Base-by-base conservation (phyloP, 2,113 vertebrate genomes). In the Malaclemys terrapin region DNA sequence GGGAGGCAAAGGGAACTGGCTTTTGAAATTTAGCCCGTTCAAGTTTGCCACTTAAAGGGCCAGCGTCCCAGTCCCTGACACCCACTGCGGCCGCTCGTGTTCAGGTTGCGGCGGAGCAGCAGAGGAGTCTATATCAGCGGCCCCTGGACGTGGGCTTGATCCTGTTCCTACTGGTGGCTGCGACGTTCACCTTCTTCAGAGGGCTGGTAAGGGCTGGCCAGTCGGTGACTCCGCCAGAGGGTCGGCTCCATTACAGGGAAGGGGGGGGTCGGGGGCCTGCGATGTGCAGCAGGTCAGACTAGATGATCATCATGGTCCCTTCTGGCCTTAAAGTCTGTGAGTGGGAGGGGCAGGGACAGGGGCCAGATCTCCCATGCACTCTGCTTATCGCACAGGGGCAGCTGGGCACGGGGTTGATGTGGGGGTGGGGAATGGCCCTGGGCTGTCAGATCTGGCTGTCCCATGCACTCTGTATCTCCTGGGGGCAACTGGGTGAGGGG, bases 171-270 rank as follows among this genome's bases (percentile, higher is more conserved):
- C 45, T 98, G 38, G 97, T 98, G 6, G 96, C 98, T 3, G 98
- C 98, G 0, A 93, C 93, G 11, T 99, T 99, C 98, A 99, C 99
- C 5, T 52, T 99, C 92, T 99, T 99, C 96, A 98, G 99, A 96
- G 99, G 99, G 47, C 87, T 99, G 98, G 99, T 99, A 96, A 98
- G 98, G 38, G 94, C 54, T 5, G 29, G 85, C 50, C n/a, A 5
- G 65, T 8, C 8, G 19, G 65, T 38, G 17, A 72, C n/a, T 72
- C 35, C 8, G 65, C 65, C 17, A 6, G 16, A 20, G 65, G 35
- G 8, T 35, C 3, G 35, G 62, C 16, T 19, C 62, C 9, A 3
- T 4, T n/a, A 12, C 12, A 1, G 62, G 62, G 35, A 17, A 3
- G 3, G 7, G 62, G 31, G 35, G 1, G 31, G 45, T 62, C 27